Conservation (phyloP, 2,888 invertebrate species). For the Netelia fuscicornis region DNA sequence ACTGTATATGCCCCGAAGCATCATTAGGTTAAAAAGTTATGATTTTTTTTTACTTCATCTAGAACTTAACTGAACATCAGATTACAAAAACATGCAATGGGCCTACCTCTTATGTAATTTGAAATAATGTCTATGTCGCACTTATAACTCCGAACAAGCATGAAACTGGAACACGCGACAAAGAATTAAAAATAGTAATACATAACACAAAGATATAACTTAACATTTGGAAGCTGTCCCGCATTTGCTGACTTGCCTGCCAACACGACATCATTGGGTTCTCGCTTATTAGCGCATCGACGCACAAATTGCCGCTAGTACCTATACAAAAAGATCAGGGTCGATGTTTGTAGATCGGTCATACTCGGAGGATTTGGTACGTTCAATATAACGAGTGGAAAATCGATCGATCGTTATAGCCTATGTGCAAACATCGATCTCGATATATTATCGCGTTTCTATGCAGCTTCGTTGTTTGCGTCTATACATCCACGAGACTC, state of each 20-base stretch:
- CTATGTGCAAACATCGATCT: conserved; percentile 13
- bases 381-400: conserved; percentile 21
- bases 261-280: background rate
- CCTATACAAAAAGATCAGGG: background rate
- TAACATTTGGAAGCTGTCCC: background rate
- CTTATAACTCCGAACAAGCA: background rate
- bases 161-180: background rate
- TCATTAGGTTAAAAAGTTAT: too few relatives aligned
- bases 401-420: conserved; percentile 40
- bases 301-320: background rate
- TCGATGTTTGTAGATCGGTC: background rate
- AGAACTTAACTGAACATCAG: too few relatives aligned
- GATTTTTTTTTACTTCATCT: too few relatives aligned
- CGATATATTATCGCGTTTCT: conserved; percentile 20
- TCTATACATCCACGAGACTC: background rate
- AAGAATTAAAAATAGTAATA: background rate
- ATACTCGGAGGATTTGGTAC: conserved; percentile 3
- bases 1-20: too few relatives aligned
- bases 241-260: background rate
- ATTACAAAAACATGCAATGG: too few relatives aligned
- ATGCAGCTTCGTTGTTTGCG: background rate
- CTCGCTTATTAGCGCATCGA: background rate
- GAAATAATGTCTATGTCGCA: background rate
- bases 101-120: too few relatives aligned
- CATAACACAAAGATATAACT: background rate